Base-by-base conservation (phyloP, 1,140 invertebrate genomes). In the Drosophila nannoptera region DNA sequence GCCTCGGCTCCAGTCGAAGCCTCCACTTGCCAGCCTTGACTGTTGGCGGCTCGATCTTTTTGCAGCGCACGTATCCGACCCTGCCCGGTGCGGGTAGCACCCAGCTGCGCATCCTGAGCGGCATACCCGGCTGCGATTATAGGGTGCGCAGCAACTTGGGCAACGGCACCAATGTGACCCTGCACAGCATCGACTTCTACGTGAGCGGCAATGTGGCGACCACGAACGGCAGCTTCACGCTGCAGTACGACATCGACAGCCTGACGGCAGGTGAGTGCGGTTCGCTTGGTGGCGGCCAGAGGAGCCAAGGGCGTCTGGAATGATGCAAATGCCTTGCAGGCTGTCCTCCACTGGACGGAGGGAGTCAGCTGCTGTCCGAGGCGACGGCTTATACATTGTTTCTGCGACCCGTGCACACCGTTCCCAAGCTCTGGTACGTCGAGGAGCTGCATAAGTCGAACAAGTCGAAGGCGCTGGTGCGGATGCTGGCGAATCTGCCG, bases 101-200 rank as follows among this genome's bases (percentile, higher is more conserved):
- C 0, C 94, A 95, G 87, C 54, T 96, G n/a, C 90, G 94, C 43
- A 90, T 96, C 46, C 94, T 93, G 64, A 97, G 96, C 82, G 91
- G 91, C 4, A 72, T 78, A 9, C 87, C 92, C 4, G 73, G 90
- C 45, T 92, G 92, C 67, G 32, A 73, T 1, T 87, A 91, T 11
- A 43, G 50, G 8, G 36, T 91, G 9, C 60, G 50, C 8, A 77
- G 87, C 4, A 65, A 71, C 46, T 55, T 75, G 69, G 52, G 58
- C 29, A 46, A 63, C n/a, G 84, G 0, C 14, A 63, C 0, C n/a
- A 33, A 67, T 5, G 77, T 90, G 1, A 58, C 49, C 0, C 31
- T 92, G 4, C 33, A 76, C 4, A 55, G 80, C 5, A 40, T 91
- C 8, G 75, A 70, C 12, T 83, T 88, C 56, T 90, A 84, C 73